Conservation (phyloP, 2,888 invertebrate species). For the Zaprionus bogoriensis region DNA sequence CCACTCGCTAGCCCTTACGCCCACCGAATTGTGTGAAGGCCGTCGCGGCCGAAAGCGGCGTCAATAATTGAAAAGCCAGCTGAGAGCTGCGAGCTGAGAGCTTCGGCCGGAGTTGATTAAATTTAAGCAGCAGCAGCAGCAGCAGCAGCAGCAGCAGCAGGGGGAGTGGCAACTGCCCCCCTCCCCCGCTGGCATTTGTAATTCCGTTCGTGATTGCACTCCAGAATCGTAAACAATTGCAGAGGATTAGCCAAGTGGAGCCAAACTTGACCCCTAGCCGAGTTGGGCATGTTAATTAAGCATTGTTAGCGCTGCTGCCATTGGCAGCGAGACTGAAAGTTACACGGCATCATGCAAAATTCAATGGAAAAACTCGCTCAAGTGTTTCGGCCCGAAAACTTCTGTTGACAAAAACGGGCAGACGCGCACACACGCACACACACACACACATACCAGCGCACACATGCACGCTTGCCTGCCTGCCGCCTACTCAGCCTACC, state of each 20-base stretch:
- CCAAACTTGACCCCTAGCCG: too few relatives aligned
- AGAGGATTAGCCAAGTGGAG: background rate
- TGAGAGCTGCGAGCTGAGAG: slow-evolving; percentile 44
- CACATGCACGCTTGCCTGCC: slow-evolving; percentile 5
- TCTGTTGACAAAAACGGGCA: slow-evolving; percentile 46
- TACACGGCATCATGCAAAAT: slow-evolving; percentile 48
- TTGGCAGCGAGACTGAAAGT: slow-evolving; percentile 56
- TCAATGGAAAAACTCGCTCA: slow-evolving; percentile 54
- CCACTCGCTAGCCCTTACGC: background rate
- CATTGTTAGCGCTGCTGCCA: slow-evolving; percentile 53
- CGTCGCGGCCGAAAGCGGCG: slow-evolving; percentile 49
- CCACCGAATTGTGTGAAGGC: slow-evolving; percentile 46
- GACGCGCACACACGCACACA: slow-evolving; percentile 10
- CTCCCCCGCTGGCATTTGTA: background rate
- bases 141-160: too few relatives aligned
- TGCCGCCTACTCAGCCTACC: slow-evolving; percentile 13
- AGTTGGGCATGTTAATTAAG: slow-evolving; percentile 63
- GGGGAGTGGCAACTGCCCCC: too few relatives aligned
- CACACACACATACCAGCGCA: background rate
- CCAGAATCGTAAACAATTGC: slow-evolving; percentile 48
- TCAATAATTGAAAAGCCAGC: slow-evolving; percentile 68
- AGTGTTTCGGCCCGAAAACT: slow-evolving; percentile 47
- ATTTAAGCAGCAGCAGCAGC: slow-evolving; percentile 64
- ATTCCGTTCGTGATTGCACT: slow-evolving; percentile 54
- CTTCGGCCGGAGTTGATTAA: slow-evolving; percentile 60